Percentiles rank a stretch among this genome's conserved stretches.
Evolutionary conservation across 2,888 invertebrate species (phyloP).

Genomic region (Tyria jacobaeae): DNA sequence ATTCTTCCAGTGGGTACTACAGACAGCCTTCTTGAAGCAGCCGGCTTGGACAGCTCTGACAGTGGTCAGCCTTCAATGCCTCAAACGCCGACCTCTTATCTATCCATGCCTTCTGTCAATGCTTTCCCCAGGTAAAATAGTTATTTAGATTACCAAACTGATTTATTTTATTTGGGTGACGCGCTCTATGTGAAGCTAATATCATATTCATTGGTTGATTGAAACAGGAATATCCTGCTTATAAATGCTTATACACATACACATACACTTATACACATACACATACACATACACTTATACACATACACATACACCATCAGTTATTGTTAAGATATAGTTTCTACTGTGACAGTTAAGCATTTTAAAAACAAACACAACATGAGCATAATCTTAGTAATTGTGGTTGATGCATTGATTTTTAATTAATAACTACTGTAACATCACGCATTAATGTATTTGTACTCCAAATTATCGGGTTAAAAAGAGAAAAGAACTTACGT

Average conservation of each 20-base stretch:
- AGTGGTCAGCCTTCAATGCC: slow-evolving; percentile 78
- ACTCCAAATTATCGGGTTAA: too few relatives aligned
- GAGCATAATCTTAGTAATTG: not conserved
- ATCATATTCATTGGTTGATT: not conserved
- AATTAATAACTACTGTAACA: too few relatives aligned
- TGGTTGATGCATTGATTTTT: not conserved
- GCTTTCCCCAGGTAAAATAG: slow-evolving; percentile 92
- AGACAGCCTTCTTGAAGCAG: slow-evolving; percentile 78
- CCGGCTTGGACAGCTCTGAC: slow-evolving; percentile 79
- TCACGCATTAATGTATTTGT: too few relatives aligned
- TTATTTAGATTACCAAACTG: too few relatives aligned
- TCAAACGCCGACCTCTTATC: slow-evolving; percentile 90
- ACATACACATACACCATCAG: too few relatives aligned
- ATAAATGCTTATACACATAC: too few relatives aligned
- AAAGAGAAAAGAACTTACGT: too few relatives aligned
- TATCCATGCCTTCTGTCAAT: slow-evolving; percentile 95
- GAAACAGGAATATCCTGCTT: not conserved
- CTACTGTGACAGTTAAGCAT: not conserved
- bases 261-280: too few relatives aligned
- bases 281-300: too few relatives aligned
- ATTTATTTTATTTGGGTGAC: too few relatives aligned
- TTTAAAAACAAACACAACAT: too few relatives aligned
- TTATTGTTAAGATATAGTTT: too few relatives aligned
- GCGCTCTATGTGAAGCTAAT: not conserved
- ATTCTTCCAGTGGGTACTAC: slow-evolving; percentile 75